phyloP scores from a whole-genome alignment of 1,140 invertebrate genomes.

The Brachionus asplanchnoidis region DNA sequence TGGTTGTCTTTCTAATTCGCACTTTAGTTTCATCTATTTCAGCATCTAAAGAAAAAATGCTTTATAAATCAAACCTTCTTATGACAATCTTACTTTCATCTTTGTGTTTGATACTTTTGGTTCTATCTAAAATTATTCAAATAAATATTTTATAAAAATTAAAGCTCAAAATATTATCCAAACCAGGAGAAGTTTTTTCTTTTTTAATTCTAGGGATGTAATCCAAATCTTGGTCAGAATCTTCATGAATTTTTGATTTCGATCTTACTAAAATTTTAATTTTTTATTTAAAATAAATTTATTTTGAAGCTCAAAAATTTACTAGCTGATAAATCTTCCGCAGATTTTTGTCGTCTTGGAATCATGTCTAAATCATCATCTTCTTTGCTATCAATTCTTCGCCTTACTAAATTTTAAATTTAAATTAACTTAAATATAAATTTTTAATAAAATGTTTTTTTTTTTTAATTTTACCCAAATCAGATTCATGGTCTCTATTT shows the following conservation, averaged over 20 bases:
- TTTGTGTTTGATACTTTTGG: not conserved
- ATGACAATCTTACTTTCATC: not conserved
- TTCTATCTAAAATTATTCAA: not conserved
- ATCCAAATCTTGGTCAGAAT: not conserved
- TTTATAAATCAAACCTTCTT: too few relatives aligned
- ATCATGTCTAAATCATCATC: constrained; percentile 20
- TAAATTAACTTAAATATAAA: not conserved
- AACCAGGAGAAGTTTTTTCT: not conserved
- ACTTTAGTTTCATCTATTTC: constrained; percentile 35
- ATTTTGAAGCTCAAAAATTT: not conserved
- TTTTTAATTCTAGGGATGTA: not conserved
- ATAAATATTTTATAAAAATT: not conserved
- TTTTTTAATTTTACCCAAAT: not conserved
- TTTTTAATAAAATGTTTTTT: not conserved
- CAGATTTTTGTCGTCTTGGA: not conserved
- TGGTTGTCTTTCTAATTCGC: constrained; percentile 7
- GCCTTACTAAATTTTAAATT: not conserved
- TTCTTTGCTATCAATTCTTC: not conserved
- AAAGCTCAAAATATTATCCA: not conserved
- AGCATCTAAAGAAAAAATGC: not conserved
- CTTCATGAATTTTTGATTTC: not conserved
- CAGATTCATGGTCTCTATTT: not conserved
- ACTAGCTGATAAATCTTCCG: not conserved
- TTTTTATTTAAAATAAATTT: not conserved
- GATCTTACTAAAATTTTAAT: not conserved